Conservation (phyloP, 2,113 vertebrate species). For the Gorsachius goisagi region DNA sequence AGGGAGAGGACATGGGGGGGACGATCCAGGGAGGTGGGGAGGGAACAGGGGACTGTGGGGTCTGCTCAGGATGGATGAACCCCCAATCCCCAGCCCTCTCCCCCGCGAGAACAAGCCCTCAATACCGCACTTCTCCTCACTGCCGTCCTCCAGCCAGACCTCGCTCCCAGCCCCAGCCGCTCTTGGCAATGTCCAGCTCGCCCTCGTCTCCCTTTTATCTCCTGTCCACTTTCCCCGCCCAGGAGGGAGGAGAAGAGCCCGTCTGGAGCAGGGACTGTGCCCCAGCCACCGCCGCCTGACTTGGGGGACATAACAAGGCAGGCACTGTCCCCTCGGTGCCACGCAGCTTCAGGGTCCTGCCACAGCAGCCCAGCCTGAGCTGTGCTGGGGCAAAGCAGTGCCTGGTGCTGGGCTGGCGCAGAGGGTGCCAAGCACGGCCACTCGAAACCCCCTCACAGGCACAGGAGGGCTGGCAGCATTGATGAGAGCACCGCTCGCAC, state of each 20-base stretch:
- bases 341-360: background rate
- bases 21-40: background rate
- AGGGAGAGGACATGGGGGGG: background rate
- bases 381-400: background rate
- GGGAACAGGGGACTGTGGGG: background rate
- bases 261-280: background rate
- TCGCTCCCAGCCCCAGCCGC: background rate
- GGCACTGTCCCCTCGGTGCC: background rate
- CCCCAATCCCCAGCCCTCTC: background rate
- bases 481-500: background rate
- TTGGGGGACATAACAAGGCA: background rate
- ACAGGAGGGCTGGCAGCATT: background rate
- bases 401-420: background rate
- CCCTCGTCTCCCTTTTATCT: conserved; percentile 25
- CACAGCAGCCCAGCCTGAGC: background rate
- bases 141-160: background rate
- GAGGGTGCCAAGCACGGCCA: background rate
- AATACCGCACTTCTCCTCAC: background rate
- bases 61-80: background rate
- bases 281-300: background rate
- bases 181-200: background rate
- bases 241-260: conserved; percentile 40
- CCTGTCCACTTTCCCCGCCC: conserved; percentile 45
- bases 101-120: background rate
- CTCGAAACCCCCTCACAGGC: rapidly evolving